Evolutionary conservation across 2,888 invertebrate species (phyloP), one percentile per base, ranked within the genome.

Genomic region (Chrysopilus asiliformis): DNA sequence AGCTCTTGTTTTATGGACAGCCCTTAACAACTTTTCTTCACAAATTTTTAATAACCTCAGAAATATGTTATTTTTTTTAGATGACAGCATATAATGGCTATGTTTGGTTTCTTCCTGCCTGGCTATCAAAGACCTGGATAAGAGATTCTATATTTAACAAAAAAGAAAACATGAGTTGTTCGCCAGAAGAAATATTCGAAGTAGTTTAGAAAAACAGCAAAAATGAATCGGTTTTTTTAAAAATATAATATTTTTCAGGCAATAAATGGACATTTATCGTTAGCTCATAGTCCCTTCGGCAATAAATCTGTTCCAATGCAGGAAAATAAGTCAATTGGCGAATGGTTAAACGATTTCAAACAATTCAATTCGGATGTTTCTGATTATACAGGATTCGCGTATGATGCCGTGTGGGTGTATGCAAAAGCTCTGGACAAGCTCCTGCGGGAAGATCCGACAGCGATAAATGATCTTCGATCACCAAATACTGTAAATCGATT

Each of bases 91-190:
- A 58, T 31, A 60, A 79, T 46, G 84, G 83, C 25, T 84, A 80
- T 57, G 80, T 83, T 3, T 91, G 90, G 90, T 83, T 91, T 53
- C 65, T 91, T 38, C 86, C 90, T 0, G 68, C 72, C 22, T 79
- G 84, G 77, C 65, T 81, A 14, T 67, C 70, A 6, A 55, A 65
- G 3, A 60, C 69, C 43, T 79, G 79, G 76, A 72, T 70, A 51
- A 63, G 75, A 45, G 74, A 74, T 1, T 70, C 71, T 42, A 57
- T 55, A 16, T 44, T 26, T 47, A 47, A 42, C 19, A 31, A 22
- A n/a, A 66, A 66, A 17, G 32, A 32, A 28, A 55, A 49, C 15
- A 65, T 74, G 10, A 67, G 68, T 4, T 84, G 83, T 50, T 71
- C 71, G 1, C 71, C 70, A 0, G 53, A 57, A 3, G 68, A 79